phyloP scores from a whole-genome alignment of 2,888 invertebrate genomes.

The Spatulosminthurus flaviceps region DNA sequence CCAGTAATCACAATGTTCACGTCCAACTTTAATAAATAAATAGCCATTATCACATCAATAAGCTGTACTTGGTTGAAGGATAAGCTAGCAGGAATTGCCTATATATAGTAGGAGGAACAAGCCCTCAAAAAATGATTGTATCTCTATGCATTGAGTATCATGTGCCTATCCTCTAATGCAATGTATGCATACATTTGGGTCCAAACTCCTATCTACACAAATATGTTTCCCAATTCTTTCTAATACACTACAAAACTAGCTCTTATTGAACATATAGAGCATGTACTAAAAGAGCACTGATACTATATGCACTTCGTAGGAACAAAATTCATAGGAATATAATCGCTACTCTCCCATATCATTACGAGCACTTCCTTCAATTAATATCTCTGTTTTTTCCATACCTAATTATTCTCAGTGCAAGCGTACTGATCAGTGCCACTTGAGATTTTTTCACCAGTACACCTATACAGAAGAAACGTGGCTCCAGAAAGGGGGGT shows the following conservation, averaged over 20 bases:
- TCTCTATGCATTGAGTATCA: neutral
- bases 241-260: too few species aligned
- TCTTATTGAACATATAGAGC: too few species aligned
- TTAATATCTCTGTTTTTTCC: neutral
- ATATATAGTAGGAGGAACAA: neutral
- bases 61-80: constrained; percentile 12
- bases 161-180: neutral
- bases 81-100: neutral
- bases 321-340: neutral
- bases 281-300: too few species aligned
- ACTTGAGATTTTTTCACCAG: too few species aligned
- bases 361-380: neutral
- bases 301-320: too few species aligned
- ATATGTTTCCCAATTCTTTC: too few species aligned
- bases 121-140: neutral
- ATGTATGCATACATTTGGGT: too few species aligned
- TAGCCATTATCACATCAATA: constrained; percentile 44
- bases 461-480: too few species aligned
- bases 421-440: neutral
- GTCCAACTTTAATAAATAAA: constrained; percentile 41
- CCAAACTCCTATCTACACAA: too few species aligned
- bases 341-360: neutral
- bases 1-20: constrained; percentile 19
- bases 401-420: neutral
- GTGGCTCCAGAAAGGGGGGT: too few species aligned